Base-by-base conservation (phyloP, 2,113 vertebrate genomes). In the Syngnathus floridae region DNA sequence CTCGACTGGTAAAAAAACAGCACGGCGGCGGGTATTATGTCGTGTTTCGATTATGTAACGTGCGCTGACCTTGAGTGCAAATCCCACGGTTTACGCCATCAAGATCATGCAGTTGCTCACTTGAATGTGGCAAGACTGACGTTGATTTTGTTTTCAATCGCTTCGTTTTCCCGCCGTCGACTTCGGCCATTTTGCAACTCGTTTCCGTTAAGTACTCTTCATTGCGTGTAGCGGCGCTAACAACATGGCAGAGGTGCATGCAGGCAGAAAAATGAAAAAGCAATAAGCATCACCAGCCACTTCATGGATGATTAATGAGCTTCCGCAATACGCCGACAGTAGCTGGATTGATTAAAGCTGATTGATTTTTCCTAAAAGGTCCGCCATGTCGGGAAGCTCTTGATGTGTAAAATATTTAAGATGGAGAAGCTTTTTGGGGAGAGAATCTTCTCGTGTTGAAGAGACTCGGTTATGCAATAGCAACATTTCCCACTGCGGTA, bases 391-490 rank as follows among this genome's bases (percentile, higher is more conserved):
- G 26, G 8, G 13, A 56, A 56, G 54, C 54, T 41, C 10, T 61
- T 45, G 59, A 41, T 26, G 11, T 14, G 37, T 63, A 49, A 69
- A 69, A 77, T 64, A 63, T 76, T 78, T 61, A 74, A 72, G 64
- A 76, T 62, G 75, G 69, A 69, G 76, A 31, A 35, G 73, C 64
- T 80, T 69, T 67, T 60, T 40, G 85, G 84, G 82, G 26, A 31
- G 26, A 3, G 26, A 31, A 31, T 31, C 26, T 31, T 31, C 26
- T 31, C 82, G 77, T 7, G 41, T 64, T 71, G 41, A 49, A 77
- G 78, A 82, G 81, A 65, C 69, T 79, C 65, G 62, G 87, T 91
- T 91, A 90, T 91, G 90, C 87, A 91, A 91, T 88, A 75, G 40
- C 75, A 88, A 80, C 82, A 81, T 82, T 56, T 71, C 67, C 68